Evolutionary conservation across 2,888 invertebrate genomes (phyloP), one percentile per base, ranked within the genome.

Genomic region (Argyresthia goedartella): DNA sequence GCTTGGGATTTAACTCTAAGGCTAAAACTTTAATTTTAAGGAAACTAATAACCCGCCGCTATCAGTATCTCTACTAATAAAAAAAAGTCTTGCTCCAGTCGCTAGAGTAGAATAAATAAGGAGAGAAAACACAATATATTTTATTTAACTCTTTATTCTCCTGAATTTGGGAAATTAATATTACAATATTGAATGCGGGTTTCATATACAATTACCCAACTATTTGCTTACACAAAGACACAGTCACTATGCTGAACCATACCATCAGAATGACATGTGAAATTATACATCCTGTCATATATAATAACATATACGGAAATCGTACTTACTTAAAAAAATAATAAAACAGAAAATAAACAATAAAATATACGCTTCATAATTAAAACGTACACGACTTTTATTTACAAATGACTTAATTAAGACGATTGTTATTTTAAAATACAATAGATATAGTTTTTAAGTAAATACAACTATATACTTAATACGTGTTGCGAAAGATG

Each of bases 141-240:
- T 84, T 81, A 81, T 82, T 84, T 84, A 85, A 85, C 82, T 86
- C 82, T 86, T 86, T 86, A 86, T 85, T 86, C 81, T 84, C 73
- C 81, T 85, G 84, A 85, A 85, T 81, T 82, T 81, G 76, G 76
- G 81, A 85, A 86, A 86, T 84, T 84, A 86, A 86, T 86, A 79
- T 82, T 86, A 86, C 82, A 85, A 82, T 85, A 85, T 84, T 84
- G 81, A 84, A 85, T 84, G 81, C 74, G 86, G 86, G 86, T 66
- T 81, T 72, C 79, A 77, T 85, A 86, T 86, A 85, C 78, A 86
- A 79, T 76, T 75, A 82, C 86, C 86, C 84, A 82, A 75, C 84
- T 85, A 85, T 84, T 67, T 84, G 76, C 81, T 82, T 85, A 85
- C 76, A 84, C 81, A 81, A 82, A 79, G 81, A 85, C 80, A 84